These are phyloP conservation scores for Potorous gilbertii DNA, from an alignment of 2,797 vertebrate species.

Conservation along the genomic window DNA sequence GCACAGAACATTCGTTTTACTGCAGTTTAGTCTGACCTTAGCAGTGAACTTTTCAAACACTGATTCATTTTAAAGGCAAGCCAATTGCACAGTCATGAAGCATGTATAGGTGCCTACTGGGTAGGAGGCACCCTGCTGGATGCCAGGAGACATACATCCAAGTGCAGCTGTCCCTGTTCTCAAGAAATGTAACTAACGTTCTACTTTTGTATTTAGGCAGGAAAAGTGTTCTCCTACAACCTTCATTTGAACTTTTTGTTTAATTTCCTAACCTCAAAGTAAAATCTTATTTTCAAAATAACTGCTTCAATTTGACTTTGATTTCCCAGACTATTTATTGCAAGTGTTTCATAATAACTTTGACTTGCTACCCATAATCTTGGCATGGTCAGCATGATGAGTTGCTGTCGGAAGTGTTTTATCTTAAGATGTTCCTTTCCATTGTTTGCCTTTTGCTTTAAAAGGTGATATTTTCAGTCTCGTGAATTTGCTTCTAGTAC, in stretches of 20 bases:
- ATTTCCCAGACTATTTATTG: background rate
- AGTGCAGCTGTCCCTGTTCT: background rate
- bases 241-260: background rate
- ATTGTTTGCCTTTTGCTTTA: slow-evolving; percentile 23
- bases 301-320: background rate
- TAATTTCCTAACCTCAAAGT: background rate
- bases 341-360: background rate
- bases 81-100: background rate
- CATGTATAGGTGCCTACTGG: background rate
- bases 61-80: background rate
- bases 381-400: background rate
- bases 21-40: background rate
- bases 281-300: background rate
- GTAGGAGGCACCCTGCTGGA: background rate
- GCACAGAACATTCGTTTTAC: background rate
- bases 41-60: background rate
- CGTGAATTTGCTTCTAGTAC: slow-evolving; percentile 14
- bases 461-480: background rate
- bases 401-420: background rate
- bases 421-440: slow-evolving; percentile 1
- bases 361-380: slow-evolving; percentile 15
- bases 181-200: background rate
- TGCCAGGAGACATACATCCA: background rate
- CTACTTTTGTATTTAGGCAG: background rate
- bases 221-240: background rate